phyloP scores from a whole-genome alignment of 2,888 invertebrate species.

The Drosophila ustulata region DNA sequence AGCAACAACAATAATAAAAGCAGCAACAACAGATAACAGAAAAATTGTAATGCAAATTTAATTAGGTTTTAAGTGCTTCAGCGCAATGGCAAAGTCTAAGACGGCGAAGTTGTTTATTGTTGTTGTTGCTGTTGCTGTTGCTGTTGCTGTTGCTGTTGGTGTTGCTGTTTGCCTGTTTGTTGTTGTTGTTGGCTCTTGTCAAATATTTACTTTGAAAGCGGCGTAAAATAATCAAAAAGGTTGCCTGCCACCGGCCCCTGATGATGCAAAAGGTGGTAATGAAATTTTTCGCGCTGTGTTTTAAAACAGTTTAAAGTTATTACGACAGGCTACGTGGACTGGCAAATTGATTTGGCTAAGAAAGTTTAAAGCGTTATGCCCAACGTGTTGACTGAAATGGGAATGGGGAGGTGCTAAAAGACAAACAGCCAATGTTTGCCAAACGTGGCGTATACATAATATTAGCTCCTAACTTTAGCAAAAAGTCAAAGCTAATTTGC shows the following conservation, averaged over 20 bases:
- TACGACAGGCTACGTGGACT: constrained; percentile 64
- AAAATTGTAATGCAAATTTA: constrained; percentile 81
- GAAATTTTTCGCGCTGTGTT: constrained; percentile 78
- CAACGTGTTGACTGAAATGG: background rate
- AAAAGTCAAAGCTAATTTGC: constrained; percentile 72
- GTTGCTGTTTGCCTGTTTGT: constrained; percentile 19
- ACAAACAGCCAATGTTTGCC: constrained; percentile 59
- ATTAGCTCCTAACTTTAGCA: constrained; percentile 62
- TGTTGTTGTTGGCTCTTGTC: constrained; percentile 60
- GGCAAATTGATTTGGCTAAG: constrained; percentile 74
- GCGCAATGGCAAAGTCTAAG: constrained; percentile 65
- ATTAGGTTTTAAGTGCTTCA: constrained; percentile 81
- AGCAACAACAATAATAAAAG: constrained; percentile 15
- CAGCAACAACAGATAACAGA: constrained; percentile 47
- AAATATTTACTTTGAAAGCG: constrained; percentile 78
- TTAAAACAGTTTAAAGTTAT: constrained; percentile 79
- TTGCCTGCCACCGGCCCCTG: constrained; percentile 41
- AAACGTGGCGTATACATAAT: constrained; percentile 63
- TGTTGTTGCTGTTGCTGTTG: constrained; percentile 21
- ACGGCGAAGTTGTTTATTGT: constrained; percentile 52
- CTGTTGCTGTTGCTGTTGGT: constrained; percentile 39
- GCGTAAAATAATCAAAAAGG: constrained; percentile 76
- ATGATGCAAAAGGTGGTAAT: constrained; percentile 70
- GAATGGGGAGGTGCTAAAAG: constrained; percentile 10
- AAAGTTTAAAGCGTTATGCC: constrained; percentile 59